Conservation (phyloP, 1,140 invertebrate species). For the Camponotus vicinus region DNA sequence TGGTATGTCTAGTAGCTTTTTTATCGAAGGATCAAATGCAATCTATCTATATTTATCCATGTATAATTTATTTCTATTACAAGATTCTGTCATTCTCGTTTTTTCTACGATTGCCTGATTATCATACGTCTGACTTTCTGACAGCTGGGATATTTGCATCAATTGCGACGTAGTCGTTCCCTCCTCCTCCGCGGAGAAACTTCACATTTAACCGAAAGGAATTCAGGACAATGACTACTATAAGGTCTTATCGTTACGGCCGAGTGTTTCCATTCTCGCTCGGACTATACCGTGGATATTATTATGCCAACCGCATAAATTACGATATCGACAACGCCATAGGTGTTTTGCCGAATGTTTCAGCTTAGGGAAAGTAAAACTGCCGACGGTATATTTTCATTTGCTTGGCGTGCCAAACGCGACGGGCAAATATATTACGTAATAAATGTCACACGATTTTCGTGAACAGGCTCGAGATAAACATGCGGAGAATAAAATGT, state of each 20-base stretch:
- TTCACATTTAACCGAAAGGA: constrained; percentile 61
- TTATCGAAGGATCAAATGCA: no score
- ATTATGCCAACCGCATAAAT: constrained; percentile 48
- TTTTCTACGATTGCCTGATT: constrained; percentile 18
- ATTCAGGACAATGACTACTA: constrained; percentile 61
- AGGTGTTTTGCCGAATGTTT: constrained; percentile 35
- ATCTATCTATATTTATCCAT: background rate
- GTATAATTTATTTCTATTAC: background rate
- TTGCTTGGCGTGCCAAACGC: background rate
- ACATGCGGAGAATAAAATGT: constrained; percentile 8
- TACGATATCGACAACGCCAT: constrained; percentile 20
- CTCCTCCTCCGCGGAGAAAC: constrained; percentile 39
- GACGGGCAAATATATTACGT: constrained; percentile 14
- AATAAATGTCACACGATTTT: constrained; percentile 29
- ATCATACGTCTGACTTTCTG: constrained; percentile 17
- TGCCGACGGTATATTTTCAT: constrained; percentile 27
- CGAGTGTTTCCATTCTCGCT: constrained; percentile 41
- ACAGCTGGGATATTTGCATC: constrained; percentile 45
- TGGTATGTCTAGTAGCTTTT: no score
- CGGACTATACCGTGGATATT: constrained; percentile 8
- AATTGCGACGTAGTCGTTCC: constrained; percentile 21
- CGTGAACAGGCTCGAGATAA: constrained; percentile 21
- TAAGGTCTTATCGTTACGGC: constrained; percentile 50
- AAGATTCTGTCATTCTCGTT: background rate
- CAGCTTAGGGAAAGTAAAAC: constrained; percentile 41